Evolutionary conservation across 2,113 vertebrate species (phyloP), one percentile per base, ranked within the genome.

Genomic region (Carassius gibelio): DNA sequence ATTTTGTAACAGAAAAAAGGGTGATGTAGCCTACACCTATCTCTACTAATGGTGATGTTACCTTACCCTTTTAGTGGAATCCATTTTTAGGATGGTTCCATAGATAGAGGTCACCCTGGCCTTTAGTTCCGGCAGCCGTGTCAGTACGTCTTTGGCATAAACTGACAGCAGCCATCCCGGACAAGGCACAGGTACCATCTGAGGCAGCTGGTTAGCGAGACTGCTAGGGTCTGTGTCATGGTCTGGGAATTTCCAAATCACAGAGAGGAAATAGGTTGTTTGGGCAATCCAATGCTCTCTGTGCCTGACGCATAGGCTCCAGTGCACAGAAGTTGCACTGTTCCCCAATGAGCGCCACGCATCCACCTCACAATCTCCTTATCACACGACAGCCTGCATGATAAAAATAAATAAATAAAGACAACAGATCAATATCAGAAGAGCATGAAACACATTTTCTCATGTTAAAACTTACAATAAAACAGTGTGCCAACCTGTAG

Each of bases 311-410:
- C 45, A 15, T 45, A 76, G 74, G 13, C n/a, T 15, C 34, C 45
- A 26, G n/a, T 50, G 52, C 11, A 75, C n/a, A 3, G 19, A 19
- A 8, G 74, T 48, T 30, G 15, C 68, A 21, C 76, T 72, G 62
- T 81, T 81, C 19, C 77, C 84, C 62, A 72, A 34, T 6, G 84
- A 69, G 72, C n/a, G 72, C 3, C 36, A 6, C 36, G 0, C 38
- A 75, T 48, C 72, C 19, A 0, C 2, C 42, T 19, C 0, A 21
- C 72, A 3, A 75, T 38, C 15, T 75, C 42, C 19, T 0, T 62
- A 71, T 75, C 72, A 10, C 72, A 75, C 17, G 72, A 75, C 72
- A 75, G 11, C 19, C 19, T 45, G 26, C 26, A 26, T 26, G 26
- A 14, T 10, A 45, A 9, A 45, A 45, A 42, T 59, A 59, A 59